Conservation (phyloP, 1,140 invertebrate genomes). For the Temnothorax longispinosus region DNA sequence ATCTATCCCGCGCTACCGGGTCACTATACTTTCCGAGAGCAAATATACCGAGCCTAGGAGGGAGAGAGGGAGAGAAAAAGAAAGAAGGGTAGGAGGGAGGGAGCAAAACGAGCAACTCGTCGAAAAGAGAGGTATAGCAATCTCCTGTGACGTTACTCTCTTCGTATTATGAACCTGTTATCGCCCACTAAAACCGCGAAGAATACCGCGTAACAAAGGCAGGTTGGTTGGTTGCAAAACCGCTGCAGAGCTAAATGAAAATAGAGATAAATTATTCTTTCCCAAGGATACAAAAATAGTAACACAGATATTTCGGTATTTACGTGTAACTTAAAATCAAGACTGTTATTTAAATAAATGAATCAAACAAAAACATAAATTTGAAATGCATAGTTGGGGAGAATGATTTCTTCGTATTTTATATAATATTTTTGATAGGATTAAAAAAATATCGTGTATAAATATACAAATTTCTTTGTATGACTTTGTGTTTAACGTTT, state of each 20-base stretch:
- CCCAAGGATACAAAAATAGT: neutral
- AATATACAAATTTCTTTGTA: neutral
- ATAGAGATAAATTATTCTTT: conserved; percentile 3
- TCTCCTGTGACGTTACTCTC: conserved; percentile 14
- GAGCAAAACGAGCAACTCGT: conserved; percentile 10
- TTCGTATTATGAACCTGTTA: conserved; percentile 28
- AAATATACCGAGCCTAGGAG: neutral
- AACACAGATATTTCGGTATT: neutral
- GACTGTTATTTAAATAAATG: neutral
- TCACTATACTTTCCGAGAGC: conserved; percentile 40
- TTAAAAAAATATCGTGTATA: neutral
- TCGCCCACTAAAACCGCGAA: conserved; percentile 48
- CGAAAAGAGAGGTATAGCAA: conserved; percentile 6
- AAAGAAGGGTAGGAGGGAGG: neutral
- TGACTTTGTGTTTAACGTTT: neutral
- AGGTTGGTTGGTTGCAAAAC: conserved; percentile 10
- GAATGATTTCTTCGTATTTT: conserved; percentile 1
- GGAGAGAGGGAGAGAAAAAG: no score
- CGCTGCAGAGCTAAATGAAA: neutral
- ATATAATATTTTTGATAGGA: neutral
- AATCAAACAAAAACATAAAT: neutral
- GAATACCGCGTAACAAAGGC: conserved; percentile 60
- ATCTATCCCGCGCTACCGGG: neutral
- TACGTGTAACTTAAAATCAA: neutral
- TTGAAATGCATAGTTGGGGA: neutral